Evolutionary conservation across 2,113 vertebrate genomes (phyloP), one percentile per base, ranked within the genome.

Genomic region (Melospiza georgiana): DNA sequence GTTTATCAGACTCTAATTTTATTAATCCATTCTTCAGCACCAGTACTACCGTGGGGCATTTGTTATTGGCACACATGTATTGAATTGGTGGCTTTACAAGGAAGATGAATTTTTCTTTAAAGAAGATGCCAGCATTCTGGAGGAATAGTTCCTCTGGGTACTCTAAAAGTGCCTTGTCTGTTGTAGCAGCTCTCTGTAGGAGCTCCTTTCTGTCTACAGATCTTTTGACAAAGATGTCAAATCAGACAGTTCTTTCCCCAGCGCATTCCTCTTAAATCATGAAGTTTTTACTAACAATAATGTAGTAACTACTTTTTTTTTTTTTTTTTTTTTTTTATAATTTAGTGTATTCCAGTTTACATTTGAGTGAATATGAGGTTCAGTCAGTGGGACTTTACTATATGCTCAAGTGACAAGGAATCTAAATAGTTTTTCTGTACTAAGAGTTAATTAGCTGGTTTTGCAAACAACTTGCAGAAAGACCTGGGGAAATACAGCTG

Each of bases 91-190:
- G 55, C 87, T 93, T 83, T 90, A 58, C 81, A 81, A 78, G 91
- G 41, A 96, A 95, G 89, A 92, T 80, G 92, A 93, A 43, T 43
- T 84, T 81, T 87, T 71, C 94, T 92, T 95, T 68, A 91, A 85
- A 87, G n/a, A 69, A 61, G 59, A 31, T 28, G 58, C 71, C 75
- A 58, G 7, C 66, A 61, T 77, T 95, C 67, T 52, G 65, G 68
- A 74, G 51, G 77, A 76, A 62, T 87, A 41, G 91, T 89, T 96
- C 75, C 84, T 85, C 8, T 82, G 84, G 58, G 63, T 85, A 12
- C 68, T 86, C 44, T 77, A 33, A 49, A 93, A 93, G 66, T 84
- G 44, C 66, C 73, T 88, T 91, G 21, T 52, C 66, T 95, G 80
- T 57, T 71, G 12, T 94, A 82, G 94, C 93, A 92, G 90, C 39